phyloP scores from a whole-genome alignment of 2,888 invertebrate species.

The Lasius fuliginosus region DNA sequence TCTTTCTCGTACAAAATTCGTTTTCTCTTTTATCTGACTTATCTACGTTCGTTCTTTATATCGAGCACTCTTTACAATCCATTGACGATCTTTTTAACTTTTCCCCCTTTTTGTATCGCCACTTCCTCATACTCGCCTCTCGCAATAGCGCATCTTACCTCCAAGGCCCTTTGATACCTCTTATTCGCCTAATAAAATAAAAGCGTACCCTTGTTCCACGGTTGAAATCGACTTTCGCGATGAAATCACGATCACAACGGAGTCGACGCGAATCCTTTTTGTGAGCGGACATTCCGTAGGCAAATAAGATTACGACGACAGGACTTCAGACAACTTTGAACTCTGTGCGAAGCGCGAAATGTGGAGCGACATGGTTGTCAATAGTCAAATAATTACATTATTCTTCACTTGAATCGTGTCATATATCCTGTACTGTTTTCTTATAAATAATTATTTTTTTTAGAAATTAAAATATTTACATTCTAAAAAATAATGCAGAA shows the following conservation, averaged over 20 bases:
- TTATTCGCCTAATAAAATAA: conserved; percentile 54
- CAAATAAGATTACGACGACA: conserved; percentile 53
- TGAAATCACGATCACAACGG: conserved; percentile 47
- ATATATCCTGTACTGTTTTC: background rate
- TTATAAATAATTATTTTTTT: background rate
- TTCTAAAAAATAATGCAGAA: background rate
- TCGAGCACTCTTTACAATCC: conserved; percentile 61
- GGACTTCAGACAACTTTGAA: conserved; percentile 48
- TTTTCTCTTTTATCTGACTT: conserved; percentile 66
- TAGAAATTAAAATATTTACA: background rate
- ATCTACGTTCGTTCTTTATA: conserved; percentile 67
- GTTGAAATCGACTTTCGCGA: conserved; percentile 61
- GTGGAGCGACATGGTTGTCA: conserved; percentile 35
- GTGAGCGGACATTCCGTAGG: conserved; percentile 43
- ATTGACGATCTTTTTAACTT: conserved; percentile 62
- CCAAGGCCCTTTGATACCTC: conserved; percentile 58
- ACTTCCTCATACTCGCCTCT: conserved; percentile 55
- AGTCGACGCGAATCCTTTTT: conserved; percentile 50
- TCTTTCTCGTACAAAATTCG: conserved; percentile 70
- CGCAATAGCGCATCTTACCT: conserved; percentile 44
- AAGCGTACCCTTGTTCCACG: conserved; percentile 48
- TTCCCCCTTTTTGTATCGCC: conserved; percentile 55
- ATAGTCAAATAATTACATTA: conserved; percentile 45
- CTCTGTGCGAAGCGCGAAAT: conserved; percentile 33
- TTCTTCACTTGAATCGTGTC: background rate